These are phyloP conservation scores for Pyrocephalus nanus DNA, from an alignment of 2,797 vertebrate species.

Conservation along the genomic window DNA sequence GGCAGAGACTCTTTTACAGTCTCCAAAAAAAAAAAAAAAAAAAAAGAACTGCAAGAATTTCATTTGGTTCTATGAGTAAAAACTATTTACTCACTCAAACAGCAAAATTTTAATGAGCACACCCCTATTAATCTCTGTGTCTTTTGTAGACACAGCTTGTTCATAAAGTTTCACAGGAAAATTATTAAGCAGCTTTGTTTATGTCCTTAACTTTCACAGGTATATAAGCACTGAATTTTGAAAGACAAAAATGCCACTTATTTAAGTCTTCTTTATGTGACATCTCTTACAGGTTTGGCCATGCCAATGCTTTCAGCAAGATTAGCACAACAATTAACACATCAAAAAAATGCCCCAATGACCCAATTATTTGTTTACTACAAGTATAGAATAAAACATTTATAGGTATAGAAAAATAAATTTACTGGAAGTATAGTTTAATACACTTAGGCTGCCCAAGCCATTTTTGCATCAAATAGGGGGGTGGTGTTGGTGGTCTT, in stretches of 20 bases:
- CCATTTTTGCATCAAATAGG: neutral
- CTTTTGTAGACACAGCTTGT: neutral
- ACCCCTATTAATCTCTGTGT: neutral
- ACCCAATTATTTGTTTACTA: neutral
- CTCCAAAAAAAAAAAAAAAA: neutral
- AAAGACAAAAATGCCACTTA: neutral
- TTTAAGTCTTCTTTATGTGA: neutral
- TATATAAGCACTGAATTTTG: neutral
- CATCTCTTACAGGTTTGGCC: neutral
- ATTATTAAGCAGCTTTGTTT: neutral
- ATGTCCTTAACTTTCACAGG: neutral
- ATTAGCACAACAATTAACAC: neutral
- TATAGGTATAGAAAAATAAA: neutral
- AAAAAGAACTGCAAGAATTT: neutral
- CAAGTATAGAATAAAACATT: neutral
- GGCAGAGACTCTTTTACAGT: neutral
- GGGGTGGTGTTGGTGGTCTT: neutral
- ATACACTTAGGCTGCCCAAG: neutral
- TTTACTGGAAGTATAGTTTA: neutral
- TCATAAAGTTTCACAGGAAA: neutral
- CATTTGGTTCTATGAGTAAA: neutral
- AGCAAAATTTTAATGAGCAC: neutral
- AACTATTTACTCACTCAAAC: neutral
- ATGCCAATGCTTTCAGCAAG: neutral
- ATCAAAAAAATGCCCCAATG: neutral